Base-by-base conservation (phyloP, 1,140 invertebrate species). In the Episyrphus balteatus region DNA sequence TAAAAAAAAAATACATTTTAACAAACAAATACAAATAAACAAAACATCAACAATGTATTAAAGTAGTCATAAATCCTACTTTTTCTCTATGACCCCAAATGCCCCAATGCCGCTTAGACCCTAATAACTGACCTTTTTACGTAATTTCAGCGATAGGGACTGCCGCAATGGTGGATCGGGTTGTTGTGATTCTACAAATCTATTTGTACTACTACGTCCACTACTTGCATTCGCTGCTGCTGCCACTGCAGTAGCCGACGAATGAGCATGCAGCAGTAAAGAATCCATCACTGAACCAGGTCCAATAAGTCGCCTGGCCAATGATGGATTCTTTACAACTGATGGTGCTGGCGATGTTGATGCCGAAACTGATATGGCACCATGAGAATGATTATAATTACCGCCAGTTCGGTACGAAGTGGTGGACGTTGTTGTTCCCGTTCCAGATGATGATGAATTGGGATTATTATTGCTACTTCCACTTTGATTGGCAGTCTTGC, bases 121-220 rank as follows among this genome's bases (percentile, higher is more conserved):
- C 21, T 26, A 66, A 44, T 66, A 66, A 57, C 63, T 66, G 36
- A 66, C 63, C 52, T 66, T 66, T 44, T 66, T 66, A 38, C 63
- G 63, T 46, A 66, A 48, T 52, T 66, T 66, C 7, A 53, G 31
- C 6, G 62, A 50, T 38, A 50, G 40, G 15, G 49, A 42, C 50
- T 48, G 10, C 26, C 58, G 57, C 37, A 26, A 8, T 26, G 21
- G 21, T 26, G 21, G 21, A 26, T 26, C 21, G 3, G 21, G 21
- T 26, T 3, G 21, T 8, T 3, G 21, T 8, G 21, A 26, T 26
- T 26, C 21, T 26, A 26, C 21, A 26, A 26, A 26, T 26, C 8
- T 26, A 26, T 26, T 26, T 26, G 21, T 5, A 26, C 21, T 26
- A 37, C 36, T 37, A 37, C 36, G 13, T 17, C 13, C 13, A 37